A percentile compares a stretch with the other conserved stretches of the same genome.
phyloP scores from a whole-genome alignment of 2,113 vertebrate species.

The Mormyrus lacerda region DNA sequence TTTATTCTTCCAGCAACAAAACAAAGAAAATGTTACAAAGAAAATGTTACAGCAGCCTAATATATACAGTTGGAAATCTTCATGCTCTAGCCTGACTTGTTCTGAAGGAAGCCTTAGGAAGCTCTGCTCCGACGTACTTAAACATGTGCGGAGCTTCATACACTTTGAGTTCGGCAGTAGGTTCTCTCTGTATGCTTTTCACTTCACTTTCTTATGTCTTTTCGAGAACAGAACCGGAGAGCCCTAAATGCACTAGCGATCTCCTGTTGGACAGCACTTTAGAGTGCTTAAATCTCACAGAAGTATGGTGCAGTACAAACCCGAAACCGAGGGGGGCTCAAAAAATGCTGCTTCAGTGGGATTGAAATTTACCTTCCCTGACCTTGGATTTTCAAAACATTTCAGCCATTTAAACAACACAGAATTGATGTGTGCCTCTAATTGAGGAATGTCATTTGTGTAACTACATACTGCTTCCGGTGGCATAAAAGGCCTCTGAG shows the following conservation, averaged over 20 bases:
- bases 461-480: conserved; percentile 39
- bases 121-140: neutral
- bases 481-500: conserved; percentile 27
- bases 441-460: conserved; percentile 22
- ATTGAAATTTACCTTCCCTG: conserved; percentile 14
- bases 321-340: neutral
- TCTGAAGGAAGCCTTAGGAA: neutral
- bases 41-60: neutral
- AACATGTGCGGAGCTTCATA: neutral
- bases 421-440: conserved; percentile 28
- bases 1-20: neutral
- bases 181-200: neutral
- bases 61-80: neutral
- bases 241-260: neutral
- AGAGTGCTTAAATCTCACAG: neutral
- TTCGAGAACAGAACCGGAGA: no score
- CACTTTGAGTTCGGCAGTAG: neutral
- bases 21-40: neutral
- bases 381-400: conserved; percentile 22
- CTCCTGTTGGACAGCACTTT: neutral
- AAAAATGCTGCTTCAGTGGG: neutral
- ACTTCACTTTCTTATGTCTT: neutral
- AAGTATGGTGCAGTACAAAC: neutral
- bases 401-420: conserved; percentile 22
- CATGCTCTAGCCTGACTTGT: neutral